These are phyloP conservation scores for Anser brachyrhynchus DNA, from an alignment of 2,113 vertebrate genomes.

Conservation along the genomic window DNA sequence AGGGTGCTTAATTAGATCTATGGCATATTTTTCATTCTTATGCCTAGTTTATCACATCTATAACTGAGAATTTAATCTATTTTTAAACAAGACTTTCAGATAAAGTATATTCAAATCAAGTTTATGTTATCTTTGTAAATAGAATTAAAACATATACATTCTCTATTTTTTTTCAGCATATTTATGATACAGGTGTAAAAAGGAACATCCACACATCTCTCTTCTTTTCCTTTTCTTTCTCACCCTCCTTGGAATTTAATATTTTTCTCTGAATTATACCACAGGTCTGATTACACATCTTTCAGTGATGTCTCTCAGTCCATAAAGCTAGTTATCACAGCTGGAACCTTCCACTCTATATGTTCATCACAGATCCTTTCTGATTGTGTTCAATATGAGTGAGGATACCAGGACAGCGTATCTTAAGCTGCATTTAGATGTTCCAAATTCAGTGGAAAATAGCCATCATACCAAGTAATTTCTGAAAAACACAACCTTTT, in stretches of 20 bases:
- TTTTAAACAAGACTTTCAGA: not conserved
- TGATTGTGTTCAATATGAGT: not conserved
- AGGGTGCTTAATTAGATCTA: not conserved
- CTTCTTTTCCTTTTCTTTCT: not conserved
- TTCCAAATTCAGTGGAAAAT: not conserved
- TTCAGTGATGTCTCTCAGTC: not conserved
- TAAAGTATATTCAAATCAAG: not conserved
- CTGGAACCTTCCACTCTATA: not conserved
- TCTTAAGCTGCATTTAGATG: not conserved
- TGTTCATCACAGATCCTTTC: not conserved
- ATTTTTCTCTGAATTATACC: not conserved
- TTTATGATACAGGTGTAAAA: fast-evolving
- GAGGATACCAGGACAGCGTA: not conserved
- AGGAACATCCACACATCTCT: not conserved
- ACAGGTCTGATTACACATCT: not conserved
- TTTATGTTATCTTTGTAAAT: not conserved
- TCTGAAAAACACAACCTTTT: not conserved
- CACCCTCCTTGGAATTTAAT: not conserved
- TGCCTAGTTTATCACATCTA: not conserved
- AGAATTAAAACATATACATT: not conserved
- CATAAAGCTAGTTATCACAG: not conserved
- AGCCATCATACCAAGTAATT: not conserved
- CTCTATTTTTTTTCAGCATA: not conserved
- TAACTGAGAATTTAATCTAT: not conserved
- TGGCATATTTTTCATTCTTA: not conserved